Percentiles rank a stretch among this genome's conserved stretches.
Evolutionary conservation across 2,797 vertebrate genomes (phyloP).

Genomic region (Benthosema pterotum): DNA sequence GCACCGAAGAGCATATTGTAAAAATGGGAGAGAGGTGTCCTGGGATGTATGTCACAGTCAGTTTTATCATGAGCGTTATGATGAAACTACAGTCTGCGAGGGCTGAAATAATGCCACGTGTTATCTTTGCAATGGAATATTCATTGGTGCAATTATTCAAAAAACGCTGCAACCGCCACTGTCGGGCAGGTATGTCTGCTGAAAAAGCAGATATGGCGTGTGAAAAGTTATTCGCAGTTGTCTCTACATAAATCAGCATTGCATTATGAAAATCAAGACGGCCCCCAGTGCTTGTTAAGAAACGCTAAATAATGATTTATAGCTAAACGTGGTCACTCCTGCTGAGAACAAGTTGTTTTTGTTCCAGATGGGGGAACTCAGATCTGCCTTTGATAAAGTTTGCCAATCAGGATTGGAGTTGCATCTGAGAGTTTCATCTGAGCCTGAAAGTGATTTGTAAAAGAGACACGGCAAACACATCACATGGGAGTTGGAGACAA

Average conservation of each 20-base stretch:
- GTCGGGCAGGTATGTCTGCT: conserved; percentile 55
- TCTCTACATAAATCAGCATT: conserved; percentile 73
- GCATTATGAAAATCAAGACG: conserved; percentile 70
- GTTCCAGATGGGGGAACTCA: conserved; percentile 45
- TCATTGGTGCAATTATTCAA: conserved; percentile 75
- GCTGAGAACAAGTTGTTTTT: background rate
- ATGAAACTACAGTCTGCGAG: conserved; percentile 62
- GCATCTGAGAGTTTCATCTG: conserved; percentile 11
- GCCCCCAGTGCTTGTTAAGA: conserved; percentile 39
- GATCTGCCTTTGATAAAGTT: conserved; percentile 67
- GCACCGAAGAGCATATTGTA: conserved; percentile 61
- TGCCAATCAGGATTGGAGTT: conserved; percentile 32
- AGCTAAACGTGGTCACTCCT: conserved; percentile 40
- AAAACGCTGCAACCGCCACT: conserved; percentile 42
- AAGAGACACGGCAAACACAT: conserved; percentile 50
- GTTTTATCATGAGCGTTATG: conserved; percentile 61
- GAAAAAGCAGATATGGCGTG: conserved; percentile 44
- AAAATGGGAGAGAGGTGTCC: conserved; percentile 64
- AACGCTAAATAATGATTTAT: conserved; percentile 25
- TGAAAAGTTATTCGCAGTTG: conserved; percentile 63
- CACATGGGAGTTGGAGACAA: conserved; percentile 52
- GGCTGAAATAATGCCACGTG: conserved; percentile 57
- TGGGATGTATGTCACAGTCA: conserved; percentile 68
- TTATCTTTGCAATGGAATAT: conserved; percentile 70
- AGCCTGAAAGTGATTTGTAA: conserved; percentile 30